Conservation (phyloP, 2,113 vertebrate genomes). For the Rhea pennata region DNA sequence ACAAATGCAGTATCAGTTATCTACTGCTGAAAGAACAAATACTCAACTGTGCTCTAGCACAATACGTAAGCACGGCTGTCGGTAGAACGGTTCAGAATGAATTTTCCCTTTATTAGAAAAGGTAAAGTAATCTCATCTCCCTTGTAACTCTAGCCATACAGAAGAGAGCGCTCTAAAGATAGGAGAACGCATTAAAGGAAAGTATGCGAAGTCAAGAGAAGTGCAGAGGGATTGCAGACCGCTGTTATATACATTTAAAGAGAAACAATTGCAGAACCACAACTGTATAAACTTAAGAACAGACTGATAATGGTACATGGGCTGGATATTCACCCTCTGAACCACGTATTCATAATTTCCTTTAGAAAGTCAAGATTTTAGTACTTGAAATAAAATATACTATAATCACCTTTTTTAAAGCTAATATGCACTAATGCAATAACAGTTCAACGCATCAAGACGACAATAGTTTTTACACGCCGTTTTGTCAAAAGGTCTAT, state of each 20-base stretch:
- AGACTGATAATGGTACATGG: accelerated
- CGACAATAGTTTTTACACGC: background rate
- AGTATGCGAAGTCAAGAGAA: background rate
- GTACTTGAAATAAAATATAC: background rate
- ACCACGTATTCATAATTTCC: background rate
- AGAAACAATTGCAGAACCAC: background rate
- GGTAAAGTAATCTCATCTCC: slow-evolving; percentile 5
- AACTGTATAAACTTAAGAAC: background rate
- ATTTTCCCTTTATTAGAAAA: background rate
- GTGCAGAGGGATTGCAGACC: background rate
- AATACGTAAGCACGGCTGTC: background rate
- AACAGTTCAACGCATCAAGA: background rate
- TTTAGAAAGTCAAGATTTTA: background rate
- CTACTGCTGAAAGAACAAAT: slow-evolving; percentile 17
- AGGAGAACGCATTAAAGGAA: background rate
- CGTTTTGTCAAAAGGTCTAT: background rate
- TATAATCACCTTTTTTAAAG: background rate
- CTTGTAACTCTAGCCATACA: background rate
- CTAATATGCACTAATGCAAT: background rate
- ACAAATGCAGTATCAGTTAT: background rate
- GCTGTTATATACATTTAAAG: background rate
- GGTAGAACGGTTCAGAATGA: background rate
- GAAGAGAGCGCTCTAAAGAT: background rate
- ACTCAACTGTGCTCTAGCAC: background rate
- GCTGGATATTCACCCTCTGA: background rate